A percentile compares a stretch with the other conserved stretches of the same genome.
Conservation (phyloP, 2,113 vertebrate species). For the Pipra filicauda region DNA sequence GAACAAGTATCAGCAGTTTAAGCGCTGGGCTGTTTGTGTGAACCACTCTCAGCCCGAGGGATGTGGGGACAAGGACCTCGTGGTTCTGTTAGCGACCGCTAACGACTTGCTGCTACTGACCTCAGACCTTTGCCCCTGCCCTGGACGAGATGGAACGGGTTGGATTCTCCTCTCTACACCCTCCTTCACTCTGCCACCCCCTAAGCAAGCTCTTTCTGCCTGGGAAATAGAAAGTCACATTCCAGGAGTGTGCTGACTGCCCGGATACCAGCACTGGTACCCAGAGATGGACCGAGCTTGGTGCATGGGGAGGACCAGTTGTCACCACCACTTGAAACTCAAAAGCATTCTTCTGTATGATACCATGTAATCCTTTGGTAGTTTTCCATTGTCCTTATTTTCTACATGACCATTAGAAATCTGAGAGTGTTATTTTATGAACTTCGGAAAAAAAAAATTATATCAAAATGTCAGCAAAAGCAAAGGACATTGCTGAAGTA, state of each 20-base stretch:
- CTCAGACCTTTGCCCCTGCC: background rate
- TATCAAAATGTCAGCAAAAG: constrained; percentile 56
- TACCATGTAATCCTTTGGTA: background rate
- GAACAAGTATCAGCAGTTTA: constrained; percentile 93
- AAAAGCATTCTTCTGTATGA: constrained; percentile 43
- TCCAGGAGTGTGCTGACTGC: background rate
- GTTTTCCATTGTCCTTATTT: constrained; percentile 51
- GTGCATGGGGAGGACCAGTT: background rate
- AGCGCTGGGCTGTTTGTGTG: background rate
- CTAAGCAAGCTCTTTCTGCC: background rate
- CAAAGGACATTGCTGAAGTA: constrained; percentile 49
- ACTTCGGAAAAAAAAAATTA: background rate
- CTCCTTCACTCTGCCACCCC: background rate
- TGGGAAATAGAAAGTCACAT: background rate
- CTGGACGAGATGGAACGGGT: background rate
- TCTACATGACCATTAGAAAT: constrained; percentile 24
- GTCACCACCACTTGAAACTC: background rate
- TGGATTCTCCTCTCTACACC: background rate
- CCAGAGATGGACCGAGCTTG: background rate
- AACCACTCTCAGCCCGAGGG: background rate
- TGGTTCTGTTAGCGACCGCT: constrained; percentile 31
- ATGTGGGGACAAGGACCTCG: background rate
- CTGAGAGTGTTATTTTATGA: constrained; percentile 63
- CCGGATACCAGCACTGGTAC: background rate
- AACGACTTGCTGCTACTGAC: constrained; percentile 58